These are phyloP conservation scores for Halictus quadricinctus DNA, from an alignment of 2,888 invertebrate species.

Conservation along the genomic window DNA sequence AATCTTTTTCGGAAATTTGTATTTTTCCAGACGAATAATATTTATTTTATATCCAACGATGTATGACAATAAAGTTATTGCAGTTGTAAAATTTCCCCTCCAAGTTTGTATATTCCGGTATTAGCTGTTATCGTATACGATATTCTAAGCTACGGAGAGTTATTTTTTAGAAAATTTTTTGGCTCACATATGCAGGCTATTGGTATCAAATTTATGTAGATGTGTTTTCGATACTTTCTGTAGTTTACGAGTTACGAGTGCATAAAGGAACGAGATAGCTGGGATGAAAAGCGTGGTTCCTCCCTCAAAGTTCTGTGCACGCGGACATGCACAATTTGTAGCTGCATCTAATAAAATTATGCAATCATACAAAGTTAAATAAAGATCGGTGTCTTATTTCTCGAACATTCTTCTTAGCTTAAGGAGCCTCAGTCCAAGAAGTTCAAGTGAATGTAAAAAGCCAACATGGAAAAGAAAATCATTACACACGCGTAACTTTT, in stretches of 20 bases:
- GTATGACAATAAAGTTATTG: background rate
- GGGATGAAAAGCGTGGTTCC: no score
- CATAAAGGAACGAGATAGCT: background rate
- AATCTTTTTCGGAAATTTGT: background rate
- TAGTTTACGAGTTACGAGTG: background rate
- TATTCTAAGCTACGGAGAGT: background rate
- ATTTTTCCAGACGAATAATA: background rate
- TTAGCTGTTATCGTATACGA: background rate
- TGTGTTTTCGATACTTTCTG: background rate
- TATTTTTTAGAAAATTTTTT: background rate
- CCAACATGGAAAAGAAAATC: no score
- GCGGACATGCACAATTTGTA: background rate
- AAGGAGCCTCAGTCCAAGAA: no score
- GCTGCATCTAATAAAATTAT: background rate
- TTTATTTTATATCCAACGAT: background rate
- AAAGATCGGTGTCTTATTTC: background rate
- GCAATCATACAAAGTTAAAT: background rate
- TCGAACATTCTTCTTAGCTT: no score
- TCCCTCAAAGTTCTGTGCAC: no score
- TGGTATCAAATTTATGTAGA: background rate
- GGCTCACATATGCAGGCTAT: background rate
- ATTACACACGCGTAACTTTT: no score
- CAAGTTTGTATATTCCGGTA: background rate
- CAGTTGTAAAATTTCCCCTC: background rate
- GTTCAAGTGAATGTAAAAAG: no score